phyloP scores from a whole-genome alignment of 2,113 vertebrate genomes.

The Nicator chloris region DNA sequence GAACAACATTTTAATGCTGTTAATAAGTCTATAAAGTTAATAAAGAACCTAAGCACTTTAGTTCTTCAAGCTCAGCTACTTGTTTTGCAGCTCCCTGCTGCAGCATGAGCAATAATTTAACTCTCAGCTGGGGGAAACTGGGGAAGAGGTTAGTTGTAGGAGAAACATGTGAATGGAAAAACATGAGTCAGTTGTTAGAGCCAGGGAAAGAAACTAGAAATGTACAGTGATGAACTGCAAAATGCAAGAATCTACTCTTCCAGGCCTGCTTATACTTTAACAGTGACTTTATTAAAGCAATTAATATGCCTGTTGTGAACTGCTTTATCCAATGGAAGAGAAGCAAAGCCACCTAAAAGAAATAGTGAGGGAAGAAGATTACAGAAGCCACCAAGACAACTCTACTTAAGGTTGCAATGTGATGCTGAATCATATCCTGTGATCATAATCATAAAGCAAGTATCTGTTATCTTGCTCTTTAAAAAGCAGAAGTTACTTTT shows the following conservation, averaged over 20 bases:
- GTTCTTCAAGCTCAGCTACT: background rate
- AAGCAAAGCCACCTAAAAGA: background rate
- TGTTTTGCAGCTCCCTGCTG: background rate
- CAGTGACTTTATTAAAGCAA: background rate
- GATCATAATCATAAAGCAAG: background rate
- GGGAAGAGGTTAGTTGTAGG: background rate
- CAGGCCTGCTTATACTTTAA: background rate
- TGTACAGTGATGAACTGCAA: background rate
- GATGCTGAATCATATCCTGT: background rate
- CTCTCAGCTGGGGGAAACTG: background rate
- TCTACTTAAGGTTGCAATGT: background rate
- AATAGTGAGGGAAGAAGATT: background rate
- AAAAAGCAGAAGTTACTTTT: background rate
- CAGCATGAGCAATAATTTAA: background rate
- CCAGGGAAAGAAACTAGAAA: background rate
- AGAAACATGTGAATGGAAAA: background rate
- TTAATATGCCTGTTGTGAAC: background rate
- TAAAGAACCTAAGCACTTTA: background rate
- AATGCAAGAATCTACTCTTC: background rate
- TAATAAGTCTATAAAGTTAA: background rate
- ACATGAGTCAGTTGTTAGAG: background rate
- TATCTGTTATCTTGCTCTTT: background rate
- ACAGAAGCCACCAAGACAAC: background rate
- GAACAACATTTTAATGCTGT: background rate
- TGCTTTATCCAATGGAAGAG: background rate